Conservation (phyloP, 1,140 invertebrate species). For the Hyles euphorbiae region DNA sequence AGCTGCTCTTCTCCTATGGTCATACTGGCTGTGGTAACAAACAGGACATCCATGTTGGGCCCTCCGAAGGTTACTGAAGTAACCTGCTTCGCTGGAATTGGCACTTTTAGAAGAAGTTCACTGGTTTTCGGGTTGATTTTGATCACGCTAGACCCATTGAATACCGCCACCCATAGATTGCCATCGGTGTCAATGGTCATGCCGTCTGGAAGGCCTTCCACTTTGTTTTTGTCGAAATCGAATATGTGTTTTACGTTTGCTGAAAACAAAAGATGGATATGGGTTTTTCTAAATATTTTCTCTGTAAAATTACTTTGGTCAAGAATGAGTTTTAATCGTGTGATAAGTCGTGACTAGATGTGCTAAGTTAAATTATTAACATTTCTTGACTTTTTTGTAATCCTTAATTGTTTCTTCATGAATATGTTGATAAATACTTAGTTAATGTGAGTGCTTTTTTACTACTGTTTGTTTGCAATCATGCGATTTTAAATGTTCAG, state of each 20-base stretch:
- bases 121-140: conserved; percentile 54
- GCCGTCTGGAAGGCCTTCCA: conserved; percentile 79
- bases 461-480: no score
- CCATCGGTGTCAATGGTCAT: conserved; percentile 84
- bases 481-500: no score
- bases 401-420: no score
- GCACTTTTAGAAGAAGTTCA: conserved; percentile 75
- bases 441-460: no score
- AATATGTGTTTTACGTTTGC: conserved; percentile 75
- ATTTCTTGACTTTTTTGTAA: no score
- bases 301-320: no score
- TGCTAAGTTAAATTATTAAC: no score
- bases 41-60: conserved; percentile 83
- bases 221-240: conserved; percentile 70
- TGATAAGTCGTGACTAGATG: no score
- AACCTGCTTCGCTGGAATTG: conserved; percentile 82
- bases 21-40: conserved; percentile 81
- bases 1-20: conserved; percentile 67
- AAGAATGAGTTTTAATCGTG: no score
- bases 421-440: no score
- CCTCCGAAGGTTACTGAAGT: conserved; percentile 90
- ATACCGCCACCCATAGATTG: conserved; percentile 83
- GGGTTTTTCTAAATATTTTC: background rate
- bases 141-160: conserved; percentile 71
- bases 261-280: conserved; percentile 37